phyloP scores from a whole-genome alignment of 2,888 invertebrate genomes.

The Lacanobia wlatinum region DNA sequence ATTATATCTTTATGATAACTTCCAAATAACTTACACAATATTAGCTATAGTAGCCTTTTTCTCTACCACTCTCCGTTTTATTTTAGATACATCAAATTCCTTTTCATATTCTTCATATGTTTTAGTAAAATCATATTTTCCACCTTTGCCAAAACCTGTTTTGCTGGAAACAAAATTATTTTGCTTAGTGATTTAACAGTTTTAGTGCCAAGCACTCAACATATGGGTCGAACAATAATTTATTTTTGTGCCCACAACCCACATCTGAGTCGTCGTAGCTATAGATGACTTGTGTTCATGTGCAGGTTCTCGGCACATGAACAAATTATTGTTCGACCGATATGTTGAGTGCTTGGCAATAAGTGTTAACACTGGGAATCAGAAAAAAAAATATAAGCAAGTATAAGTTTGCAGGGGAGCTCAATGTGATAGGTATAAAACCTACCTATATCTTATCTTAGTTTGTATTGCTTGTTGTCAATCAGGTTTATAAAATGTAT shows the following conservation, averaged over 20 bases:
- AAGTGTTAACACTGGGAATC: background rate
- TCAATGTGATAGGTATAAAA: background rate
- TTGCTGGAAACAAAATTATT: slow-evolving; percentile 31
- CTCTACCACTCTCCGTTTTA: slow-evolving; percentile 84
- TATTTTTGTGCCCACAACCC: no score
- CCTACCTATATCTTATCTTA: background rate
- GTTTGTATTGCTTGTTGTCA: slow-evolving; percentile 21
- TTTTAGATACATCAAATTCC: slow-evolving; percentile 69
- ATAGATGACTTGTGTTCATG: no score
- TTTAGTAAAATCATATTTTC: slow-evolving; percentile 76
- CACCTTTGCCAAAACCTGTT: slow-evolving; percentile 52
- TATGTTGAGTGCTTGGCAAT: no score
- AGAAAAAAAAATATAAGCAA: background rate
- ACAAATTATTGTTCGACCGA: no score
- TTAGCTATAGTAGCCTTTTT: slow-evolving; percentile 80
- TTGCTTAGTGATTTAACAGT: no score
- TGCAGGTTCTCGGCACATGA: no score
- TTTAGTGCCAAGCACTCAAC: no score
- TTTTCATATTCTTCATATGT: slow-evolving; percentile 84
- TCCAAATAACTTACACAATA: slow-evolving; percentile 79
- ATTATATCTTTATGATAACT: background rate
- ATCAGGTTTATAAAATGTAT: background rate
- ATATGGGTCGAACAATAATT: no score
- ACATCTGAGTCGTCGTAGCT: no score
- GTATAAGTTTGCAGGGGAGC: background rate